phyloP scores from a whole-genome alignment of 2,797 vertebrate genomes.

The Anniella stebbinsi region DNA sequence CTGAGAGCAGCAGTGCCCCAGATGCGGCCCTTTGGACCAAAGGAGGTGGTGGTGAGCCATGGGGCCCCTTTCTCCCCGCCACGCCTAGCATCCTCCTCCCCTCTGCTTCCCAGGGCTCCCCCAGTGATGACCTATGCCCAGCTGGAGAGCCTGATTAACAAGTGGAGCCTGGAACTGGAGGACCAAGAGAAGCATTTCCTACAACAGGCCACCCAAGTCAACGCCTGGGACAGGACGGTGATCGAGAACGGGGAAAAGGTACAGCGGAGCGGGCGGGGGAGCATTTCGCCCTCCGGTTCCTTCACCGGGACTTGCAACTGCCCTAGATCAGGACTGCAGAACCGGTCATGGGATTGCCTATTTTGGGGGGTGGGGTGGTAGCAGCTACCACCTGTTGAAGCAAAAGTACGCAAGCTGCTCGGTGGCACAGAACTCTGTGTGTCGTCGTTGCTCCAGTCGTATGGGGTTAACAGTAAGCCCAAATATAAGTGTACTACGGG shows the following conservation, averaged over 20 bases:
- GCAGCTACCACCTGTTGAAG: too few relatives aligned
- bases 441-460: background rate
- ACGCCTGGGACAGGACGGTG: conserved; percentile 93
- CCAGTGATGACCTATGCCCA: conserved; percentile 94
- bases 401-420: background rate
- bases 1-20: background rate
- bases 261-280: background rate
- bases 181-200: conserved; percentile 97
- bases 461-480: background rate
- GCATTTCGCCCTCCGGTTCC: background rate
- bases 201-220: conserved; percentile 96
- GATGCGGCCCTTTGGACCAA: too few relatives aligned
- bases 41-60: background rate
- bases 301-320: background rate
- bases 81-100: too few relatives aligned
- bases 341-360: background rate
- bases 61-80: too few relatives aligned
- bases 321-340: too few relatives aligned
- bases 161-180: conserved; percentile 97
- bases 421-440: background rate
- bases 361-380: too few relatives aligned
- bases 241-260: conserved; percentile 96
- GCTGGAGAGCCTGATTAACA: conserved; percentile 95
- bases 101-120: conserved; percentile 60
- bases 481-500: background rate